Evolutionary conservation across 1,140 invertebrate genomes (phyloP).

Genomic region (Trypoxylus dichotomus): DNA sequence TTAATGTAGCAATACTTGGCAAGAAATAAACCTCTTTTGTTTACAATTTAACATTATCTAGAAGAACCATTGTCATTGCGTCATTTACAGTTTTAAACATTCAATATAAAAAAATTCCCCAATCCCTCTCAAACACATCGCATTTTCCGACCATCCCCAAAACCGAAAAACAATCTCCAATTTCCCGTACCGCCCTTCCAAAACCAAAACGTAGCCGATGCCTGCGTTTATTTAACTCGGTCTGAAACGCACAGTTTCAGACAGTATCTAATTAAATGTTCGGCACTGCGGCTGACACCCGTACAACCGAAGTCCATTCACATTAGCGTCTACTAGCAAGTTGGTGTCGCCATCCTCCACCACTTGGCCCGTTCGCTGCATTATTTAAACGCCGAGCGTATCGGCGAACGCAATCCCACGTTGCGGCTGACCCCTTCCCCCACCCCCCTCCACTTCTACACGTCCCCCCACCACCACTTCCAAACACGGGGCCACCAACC

Average conservation of each 20-base stretch:
- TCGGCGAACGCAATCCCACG: not conserved
- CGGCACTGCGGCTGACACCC: not conserved
- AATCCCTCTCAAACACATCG: not conserved
- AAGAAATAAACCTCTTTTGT: no score
- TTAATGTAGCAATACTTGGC: no score
- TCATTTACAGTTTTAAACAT: no score
- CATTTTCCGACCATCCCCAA: not conserved
- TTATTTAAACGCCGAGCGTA: not conserved
- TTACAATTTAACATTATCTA: no score
- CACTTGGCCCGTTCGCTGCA: not conserved
- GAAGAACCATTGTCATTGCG: no score
- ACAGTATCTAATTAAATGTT: constrained; percentile 1
- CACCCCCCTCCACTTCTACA: not conserved
- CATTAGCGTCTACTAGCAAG: not conserved
- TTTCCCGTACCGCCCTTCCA: not conserved
- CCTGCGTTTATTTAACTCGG: not conserved
- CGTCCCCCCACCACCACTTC: no score
- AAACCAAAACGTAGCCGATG: not conserved
- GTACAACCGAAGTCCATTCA: not conserved
- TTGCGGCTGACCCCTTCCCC: not conserved
- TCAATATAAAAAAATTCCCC: no score
- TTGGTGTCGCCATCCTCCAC: not conserved
- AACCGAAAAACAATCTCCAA: not conserved
- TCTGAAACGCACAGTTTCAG: not conserved
- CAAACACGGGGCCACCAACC: not conserved